These are phyloP conservation scores for Polydesmus complanatus DNA, from an alignment of 2,888 invertebrate species.

Conservation along the genomic window DNA sequence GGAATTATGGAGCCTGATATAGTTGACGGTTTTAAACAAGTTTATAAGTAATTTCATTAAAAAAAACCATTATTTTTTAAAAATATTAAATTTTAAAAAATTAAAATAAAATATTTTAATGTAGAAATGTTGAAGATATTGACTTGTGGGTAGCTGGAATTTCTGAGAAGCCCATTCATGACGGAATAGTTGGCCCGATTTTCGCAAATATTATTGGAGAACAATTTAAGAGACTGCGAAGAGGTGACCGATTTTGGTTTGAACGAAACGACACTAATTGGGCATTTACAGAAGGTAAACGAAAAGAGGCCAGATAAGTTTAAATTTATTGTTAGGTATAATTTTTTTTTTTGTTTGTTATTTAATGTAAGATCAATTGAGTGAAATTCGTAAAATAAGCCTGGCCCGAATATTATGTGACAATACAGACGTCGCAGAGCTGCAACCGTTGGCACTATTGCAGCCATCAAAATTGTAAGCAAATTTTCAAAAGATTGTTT, in stretches of 20 bases:
- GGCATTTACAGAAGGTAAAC: constrained; percentile 34
- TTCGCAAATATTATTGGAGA: constrained; percentile 61
- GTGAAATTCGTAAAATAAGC: constrained; percentile 36
- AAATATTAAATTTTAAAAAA: background rate
- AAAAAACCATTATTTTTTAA: too few relatives aligned
- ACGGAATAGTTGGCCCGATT: constrained; percentile 41
- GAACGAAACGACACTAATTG: constrained; percentile 35
- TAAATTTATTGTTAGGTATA: background rate
- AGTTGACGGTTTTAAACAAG: constrained; percentile 21
- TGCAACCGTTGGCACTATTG: constrained; percentile 39
- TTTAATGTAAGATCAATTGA: background rate
- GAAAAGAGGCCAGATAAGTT: background rate
- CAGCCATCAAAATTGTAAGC: constrained; percentile 17
- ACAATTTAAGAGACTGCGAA: constrained; percentile 57
- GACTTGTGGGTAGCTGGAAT: constrained; percentile 92
- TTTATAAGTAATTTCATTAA: constrained; percentile 24
- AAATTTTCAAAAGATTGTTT: background rate
- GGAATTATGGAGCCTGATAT: constrained; percentile 24
- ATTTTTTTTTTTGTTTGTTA: background rate
- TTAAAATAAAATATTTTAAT: constrained; percentile 16
- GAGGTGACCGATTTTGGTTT: constrained; percentile 65
- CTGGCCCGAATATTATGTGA: constrained; percentile 57
- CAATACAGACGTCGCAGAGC: constrained; percentile 46
- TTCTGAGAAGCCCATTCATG: constrained; percentile 74
- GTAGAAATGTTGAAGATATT: constrained; percentile 66